Evolutionary conservation across 2,797 vertebrate genomes (phyloP).

Genomic region (Heterohyrax brucei): DNA sequence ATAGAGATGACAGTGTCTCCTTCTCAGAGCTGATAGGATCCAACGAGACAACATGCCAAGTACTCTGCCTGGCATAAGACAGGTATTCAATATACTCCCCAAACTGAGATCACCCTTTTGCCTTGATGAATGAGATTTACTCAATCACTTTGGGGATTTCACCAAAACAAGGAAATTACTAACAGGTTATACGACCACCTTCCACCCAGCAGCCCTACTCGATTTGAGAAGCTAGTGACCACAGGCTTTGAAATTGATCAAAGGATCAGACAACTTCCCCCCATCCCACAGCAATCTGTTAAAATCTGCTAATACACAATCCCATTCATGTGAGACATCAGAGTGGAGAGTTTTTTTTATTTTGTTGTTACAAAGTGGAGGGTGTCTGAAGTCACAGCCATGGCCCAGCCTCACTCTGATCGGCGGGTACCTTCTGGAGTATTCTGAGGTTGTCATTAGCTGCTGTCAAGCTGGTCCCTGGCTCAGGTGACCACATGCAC

Average conservation of each 20-base stretch:
- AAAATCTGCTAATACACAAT: background rate
- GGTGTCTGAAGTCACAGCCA: background rate
- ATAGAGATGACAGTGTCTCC: background rate
- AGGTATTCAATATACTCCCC: background rate
- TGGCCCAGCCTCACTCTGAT: background rate
- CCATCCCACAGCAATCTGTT: background rate
- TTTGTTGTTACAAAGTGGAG: background rate
- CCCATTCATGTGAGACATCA: background rate
- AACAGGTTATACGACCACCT: slow-evolving; percentile 51
- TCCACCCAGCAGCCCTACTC: slow-evolving; percentile 5
- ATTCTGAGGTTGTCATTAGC: too few relatives aligned
- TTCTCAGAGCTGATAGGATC: background rate
- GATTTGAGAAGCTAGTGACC: background rate
- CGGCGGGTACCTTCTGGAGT: background rate
- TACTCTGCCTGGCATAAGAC: background rate
- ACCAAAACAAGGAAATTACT: slow-evolving; percentile 40
- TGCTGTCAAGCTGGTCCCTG: too few relatives aligned
- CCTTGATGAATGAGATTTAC: slow-evolving; percentile 7
- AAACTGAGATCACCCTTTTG: background rate
- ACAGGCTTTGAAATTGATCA: background rate
- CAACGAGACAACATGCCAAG: background rate
- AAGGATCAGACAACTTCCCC: background rate
- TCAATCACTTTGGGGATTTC: slow-evolving; percentile 30
- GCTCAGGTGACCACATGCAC: too few relatives aligned
- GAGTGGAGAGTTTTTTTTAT: too few relatives aligned